Evolutionary conservation across 53 echinoderm and acorn worm species (phyloP), one percentile per base, ranked within the genome.

Genomic region (Antedon mediterranea): DNA sequence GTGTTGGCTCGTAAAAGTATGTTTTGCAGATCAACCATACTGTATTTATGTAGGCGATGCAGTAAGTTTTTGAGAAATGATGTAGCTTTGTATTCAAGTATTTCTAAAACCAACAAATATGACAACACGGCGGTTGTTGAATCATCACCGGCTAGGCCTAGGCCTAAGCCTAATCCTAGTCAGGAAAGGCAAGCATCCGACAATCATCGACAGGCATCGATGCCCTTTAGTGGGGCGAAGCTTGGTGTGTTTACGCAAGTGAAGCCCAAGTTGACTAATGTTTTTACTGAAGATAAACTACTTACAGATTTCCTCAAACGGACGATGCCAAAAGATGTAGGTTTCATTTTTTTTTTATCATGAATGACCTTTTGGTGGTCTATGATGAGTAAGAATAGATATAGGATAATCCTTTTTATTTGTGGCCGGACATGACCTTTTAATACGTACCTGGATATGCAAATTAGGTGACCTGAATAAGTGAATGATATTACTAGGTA

Each of bases 221-320:
- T 44, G 4, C 85, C 83, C 15, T 90, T 88, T 72, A 70, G 72
- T 29, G 81, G 82, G 71, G 93, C 93, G 13, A 57, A 80, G n/a
- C 83, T 88, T 9, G 93, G 93, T 29, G 41, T 27, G 4, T 93
- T 93, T 43, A 81, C 82, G 71, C 93, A 93, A 41, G 82, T 78
- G 26, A 74, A 82, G 72, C 90, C 93, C 72, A 32, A 71, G 11
- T 30, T 90, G 43, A 82, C 84, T 26, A 93, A 93, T 43, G 84
- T 82, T 14, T 93, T 74, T 37, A 30, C 34, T 5, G 88, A 88
- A 75, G 93, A 93, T 43, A 77, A 71, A 11, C 80, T 82, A 37
- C 80, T 93, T 18, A 81, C 73, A 70, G 78, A 82, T 26, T 88
- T 79, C 31, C 41, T 93, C 34, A 72, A 79, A 76, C 73, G 87